Base-by-base conservation (phyloP, 2,113 vertebrate species). In the Hypomesus transpacificus region DNA sequence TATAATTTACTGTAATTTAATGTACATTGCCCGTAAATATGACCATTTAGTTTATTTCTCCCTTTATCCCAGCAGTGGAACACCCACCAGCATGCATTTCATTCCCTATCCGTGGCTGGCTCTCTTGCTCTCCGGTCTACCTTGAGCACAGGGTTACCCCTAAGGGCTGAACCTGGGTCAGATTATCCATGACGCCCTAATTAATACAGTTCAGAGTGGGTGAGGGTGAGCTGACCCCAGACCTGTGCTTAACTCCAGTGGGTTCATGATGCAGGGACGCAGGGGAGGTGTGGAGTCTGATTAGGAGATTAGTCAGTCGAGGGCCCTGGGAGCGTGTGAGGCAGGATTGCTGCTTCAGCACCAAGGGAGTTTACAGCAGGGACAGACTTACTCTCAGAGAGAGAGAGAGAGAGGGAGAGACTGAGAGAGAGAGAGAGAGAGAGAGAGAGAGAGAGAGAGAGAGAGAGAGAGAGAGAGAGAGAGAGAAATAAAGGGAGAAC, bases 281-380 rank as follows among this genome's bases (percentile, higher is more conserved):
- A 54, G 28, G 68, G 61, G 74, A 75, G 59, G 26, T 26, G 58
- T 54, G 57, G 22, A 24, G 60, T 66, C 65, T 76, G 50, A 31
- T 81, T 67, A 34, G 51, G 53, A 50, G 13, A 74, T 80, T 63
- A 46, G 69, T 39, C 63, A 21, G 7, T 20, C 24, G 1, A 18
- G 16, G 22, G 46, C 60, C 60, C 53, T 21, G 46, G 53, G 16
- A 46, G 39, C 39, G 1, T 69, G 18, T 21, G 13, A 71, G n/a
- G 62, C 26, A 17, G 31, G 21, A 28, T 3, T 75, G 81, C 75
- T 74, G 73, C 58, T 24, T 80, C 75, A 75, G 59, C 73, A 67
- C 21, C 52, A 31, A 7, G 24, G 68, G 9, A 57, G 60, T 77
- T 71, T 63, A 73, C 71, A 57, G 28, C 39, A 18, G n/a, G 14